Evolutionary conservation across 2,113 vertebrate species (phyloP).

Genomic region (Pygoscelis adeliae): DNA sequence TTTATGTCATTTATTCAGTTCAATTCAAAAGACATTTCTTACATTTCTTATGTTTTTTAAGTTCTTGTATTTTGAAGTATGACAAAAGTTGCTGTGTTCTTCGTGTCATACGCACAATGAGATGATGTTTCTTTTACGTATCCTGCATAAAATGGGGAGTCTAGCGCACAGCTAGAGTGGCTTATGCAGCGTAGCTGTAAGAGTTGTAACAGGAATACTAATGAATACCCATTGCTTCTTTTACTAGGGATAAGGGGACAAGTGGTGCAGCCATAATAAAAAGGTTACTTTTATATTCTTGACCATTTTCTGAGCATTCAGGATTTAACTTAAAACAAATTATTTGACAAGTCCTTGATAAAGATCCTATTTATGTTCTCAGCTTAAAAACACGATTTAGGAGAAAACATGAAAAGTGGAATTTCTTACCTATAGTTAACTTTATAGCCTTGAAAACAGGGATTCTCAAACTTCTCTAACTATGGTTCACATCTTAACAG

Average conservation of each 20-base stretch:
- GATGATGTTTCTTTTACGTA: not conserved
- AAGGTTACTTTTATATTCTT: not conserved
- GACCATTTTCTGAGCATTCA: not conserved
- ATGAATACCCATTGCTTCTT: not conserved
- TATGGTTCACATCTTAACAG: not conserved
- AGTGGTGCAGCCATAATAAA: not conserved
- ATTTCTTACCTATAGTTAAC: not conserved
- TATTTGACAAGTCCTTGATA: not conserved
- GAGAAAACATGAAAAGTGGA: not conserved
- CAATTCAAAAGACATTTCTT: not conserved
- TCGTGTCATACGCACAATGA: not conserved
- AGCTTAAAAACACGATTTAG: not conserved
- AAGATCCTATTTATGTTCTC: not conserved
- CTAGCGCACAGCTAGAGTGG: not conserved
- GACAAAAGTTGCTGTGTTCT: not conserved
- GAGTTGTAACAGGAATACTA: not conserved
- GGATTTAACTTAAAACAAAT: not conserved
- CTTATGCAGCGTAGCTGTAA: not conserved
- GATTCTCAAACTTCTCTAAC: not conserved
- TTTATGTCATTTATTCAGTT: not conserved
- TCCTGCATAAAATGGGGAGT: not conserved
- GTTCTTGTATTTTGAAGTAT: not conserved
- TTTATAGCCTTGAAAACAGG: not conserved
- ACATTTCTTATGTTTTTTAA: not conserved
- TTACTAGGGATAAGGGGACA: not conserved